Evolutionary conservation across 1,140 invertebrate species (phyloP), one percentile per base, ranked within the genome.

Genomic region (Drosophila trapezifrons): DNA sequence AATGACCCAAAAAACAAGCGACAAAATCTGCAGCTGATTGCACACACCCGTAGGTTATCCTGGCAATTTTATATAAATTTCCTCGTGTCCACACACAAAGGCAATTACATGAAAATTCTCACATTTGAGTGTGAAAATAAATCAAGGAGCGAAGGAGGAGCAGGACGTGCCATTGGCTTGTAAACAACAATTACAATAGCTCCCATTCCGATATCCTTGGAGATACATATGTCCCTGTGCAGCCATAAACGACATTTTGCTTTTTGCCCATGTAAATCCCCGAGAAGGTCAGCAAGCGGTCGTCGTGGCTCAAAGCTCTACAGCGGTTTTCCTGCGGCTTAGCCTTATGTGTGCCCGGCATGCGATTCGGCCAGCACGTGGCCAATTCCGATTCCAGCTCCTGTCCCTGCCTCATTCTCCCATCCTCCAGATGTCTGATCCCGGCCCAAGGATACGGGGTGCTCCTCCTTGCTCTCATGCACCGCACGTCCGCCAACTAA

Each of bases 1-100:
- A 87, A 89, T 89, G 84, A 76, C 66, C 76, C 84, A 83, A 83
- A 86, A 85, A 89, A 76, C 80, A 52, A 83, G 79, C 84, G 80
- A 71, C 76, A 83, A 79, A 83, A 89, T 66, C 80, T 89, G 83
- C 84, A 87, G 67, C 67, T 78, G 78, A 79, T 76, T 86, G 82
- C 82, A 85, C 57, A 77, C 77, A 71, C 64, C 67, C 51, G 43
- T 25, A 38, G 56, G 69, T 73, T 57, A 79, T 66, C 58, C 77
- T 46, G 63, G 69, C 49, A 38, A 75, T 82, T 78, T 75, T 75
- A 78, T 82, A 82, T 87, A 79, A 69, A 86, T 87, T 79, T 60
- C 40, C 60, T 76, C 65, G 51, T 83, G 71, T 76, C 72, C 46
- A 18, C 27, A 76, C 75, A 82, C 65, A 70, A 27, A 43, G 59